Evolutionary conservation across 2,113 vertebrate species (phyloP).

Genomic region (Chaenogobius annularis): DNA sequence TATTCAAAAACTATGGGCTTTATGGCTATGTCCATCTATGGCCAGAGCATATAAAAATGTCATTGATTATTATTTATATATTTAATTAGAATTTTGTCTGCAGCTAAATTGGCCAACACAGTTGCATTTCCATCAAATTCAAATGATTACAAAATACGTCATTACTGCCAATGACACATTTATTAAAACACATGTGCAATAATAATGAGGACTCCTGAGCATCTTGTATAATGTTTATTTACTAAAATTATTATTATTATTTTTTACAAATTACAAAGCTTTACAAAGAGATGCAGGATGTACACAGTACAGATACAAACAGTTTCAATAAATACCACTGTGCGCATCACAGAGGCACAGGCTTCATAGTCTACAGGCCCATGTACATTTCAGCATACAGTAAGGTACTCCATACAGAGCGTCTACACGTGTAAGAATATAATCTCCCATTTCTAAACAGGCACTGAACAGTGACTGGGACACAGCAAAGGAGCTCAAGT

Average conservation of each 20-base stretch:
- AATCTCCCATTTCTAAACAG: conserved; percentile 39
- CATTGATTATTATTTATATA: neutral
- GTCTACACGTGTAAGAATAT: conserved; percentile 55
- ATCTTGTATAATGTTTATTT: conserved; percentile 66
- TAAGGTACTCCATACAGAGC: conserved; percentile 52
- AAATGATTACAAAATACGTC: neutral
- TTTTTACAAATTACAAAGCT: conserved; percentile 66
- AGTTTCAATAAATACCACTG: conserved; percentile 74
- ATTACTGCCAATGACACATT: neutral
- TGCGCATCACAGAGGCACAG: conserved; percentile 53
- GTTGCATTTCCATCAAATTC: neutral
- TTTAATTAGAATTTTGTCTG: neutral
- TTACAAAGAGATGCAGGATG: conserved; percentile 64
- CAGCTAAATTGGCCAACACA: neutral
- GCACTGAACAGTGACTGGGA: conserved; percentile 32
- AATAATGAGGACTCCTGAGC: conserved; percentile 11
- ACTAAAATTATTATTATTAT: conserved; percentile 51
- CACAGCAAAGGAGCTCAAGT: conserved; percentile 49
- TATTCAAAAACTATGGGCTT: neutral
- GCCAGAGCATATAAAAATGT: neutral
- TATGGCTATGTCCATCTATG: neutral
- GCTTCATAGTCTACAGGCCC: conserved; percentile 50
- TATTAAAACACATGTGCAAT: neutral
- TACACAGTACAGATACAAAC: conserved; percentile 77
- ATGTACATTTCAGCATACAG: conserved; percentile 67